Percentiles rank a stretch among this genome's conserved stretches.
Evolutionary conservation across 1,140 invertebrate genomes (phyloP).

Genomic region (Sinella curviseta): DNA sequence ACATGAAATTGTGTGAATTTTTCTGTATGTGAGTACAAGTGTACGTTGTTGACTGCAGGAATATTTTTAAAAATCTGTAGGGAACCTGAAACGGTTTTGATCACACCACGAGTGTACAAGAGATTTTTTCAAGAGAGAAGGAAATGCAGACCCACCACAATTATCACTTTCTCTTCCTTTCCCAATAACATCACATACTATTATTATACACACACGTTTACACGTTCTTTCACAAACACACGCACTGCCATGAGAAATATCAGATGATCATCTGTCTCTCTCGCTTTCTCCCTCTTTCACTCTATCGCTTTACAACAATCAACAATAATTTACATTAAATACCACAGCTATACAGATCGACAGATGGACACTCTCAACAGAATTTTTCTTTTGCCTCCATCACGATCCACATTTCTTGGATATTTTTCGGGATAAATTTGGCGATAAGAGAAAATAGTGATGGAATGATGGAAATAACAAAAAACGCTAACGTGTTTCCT

Average conservation of each 20-base stretch:
- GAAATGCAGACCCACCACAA: background rate
- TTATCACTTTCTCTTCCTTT: background rate
- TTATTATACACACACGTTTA: background rate
- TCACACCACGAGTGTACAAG: too few relatives aligned
- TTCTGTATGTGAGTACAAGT: too few relatives aligned
- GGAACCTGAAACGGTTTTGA: too few relatives aligned
- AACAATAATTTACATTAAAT: background rate
- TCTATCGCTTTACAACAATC: background rate
- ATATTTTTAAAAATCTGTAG: too few relatives aligned
- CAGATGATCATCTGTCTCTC: background rate
- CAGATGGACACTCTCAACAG: background rate
- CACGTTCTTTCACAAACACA: background rate
- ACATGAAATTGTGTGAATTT: too few relatives aligned
- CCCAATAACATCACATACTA: background rate
- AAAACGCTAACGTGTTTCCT: conserved; percentile 17
- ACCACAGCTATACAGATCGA: background rate
- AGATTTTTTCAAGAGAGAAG: too few relatives aligned
- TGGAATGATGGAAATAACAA: conserved; percentile 4
- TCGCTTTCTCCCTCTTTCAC: background rate
- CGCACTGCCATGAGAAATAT: background rate
- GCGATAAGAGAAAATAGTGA: conserved; percentile 6
- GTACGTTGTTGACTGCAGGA: too few relatives aligned
- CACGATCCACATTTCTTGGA: conserved; percentile 12
- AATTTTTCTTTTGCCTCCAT: background rate
- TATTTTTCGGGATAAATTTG: background rate